Base-by-base conservation (phyloP, 2,797 vertebrate genomes). In the Hybognathus amarus region DNA sequence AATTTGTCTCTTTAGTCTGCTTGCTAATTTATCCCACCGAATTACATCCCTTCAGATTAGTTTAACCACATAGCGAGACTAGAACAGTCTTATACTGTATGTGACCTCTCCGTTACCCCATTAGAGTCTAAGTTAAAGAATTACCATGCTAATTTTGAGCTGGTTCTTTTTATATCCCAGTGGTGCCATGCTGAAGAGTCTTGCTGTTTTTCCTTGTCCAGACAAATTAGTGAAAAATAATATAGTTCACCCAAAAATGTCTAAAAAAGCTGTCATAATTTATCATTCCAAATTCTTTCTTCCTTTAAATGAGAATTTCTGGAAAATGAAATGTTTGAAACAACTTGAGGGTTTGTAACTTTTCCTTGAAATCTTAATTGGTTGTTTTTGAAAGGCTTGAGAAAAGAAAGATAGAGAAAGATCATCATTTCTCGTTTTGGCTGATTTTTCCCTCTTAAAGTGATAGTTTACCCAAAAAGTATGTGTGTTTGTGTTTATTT, bases 1-100 rank as follows among this genome's bases (percentile, higher is more conserved):
- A 88, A 88, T 88, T 86, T 85, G 85, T 83, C 71, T 86, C 61
- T 84, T 88, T 83, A 85, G 85, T 80, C 85, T 68, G 80, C 76
- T 79, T 83, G 80, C 77, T 77, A 61, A 82, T 83, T 86, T 74
- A 80, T 69, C 69, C 86, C 70, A 45, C 71, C 50, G n/a, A 85
- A 80, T 88, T 54, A 88, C 85, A 86, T 86, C 87, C 83, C 83
- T 82, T 83, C 80, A 74, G 85, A 86, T 88, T 86, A 86, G 80
- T 81, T 80, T 82, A 85, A 83, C 85, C 77, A 80, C 84, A 86
- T 79, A 77, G 33, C 30, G 30, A 73, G 85, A 64, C 59, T 73
- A 80, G 33, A 77, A 73, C 47, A 64, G 77, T 79, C 83, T 86
- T 80, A 85, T 80, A 33, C 30, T 33, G 30, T 30, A 76, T 77